Evolutionary conservation across 2,797 vertebrate genomes (phyloP), one percentile per base, ranked within the genome.

Genomic region (Hydrophis major): DNA sequence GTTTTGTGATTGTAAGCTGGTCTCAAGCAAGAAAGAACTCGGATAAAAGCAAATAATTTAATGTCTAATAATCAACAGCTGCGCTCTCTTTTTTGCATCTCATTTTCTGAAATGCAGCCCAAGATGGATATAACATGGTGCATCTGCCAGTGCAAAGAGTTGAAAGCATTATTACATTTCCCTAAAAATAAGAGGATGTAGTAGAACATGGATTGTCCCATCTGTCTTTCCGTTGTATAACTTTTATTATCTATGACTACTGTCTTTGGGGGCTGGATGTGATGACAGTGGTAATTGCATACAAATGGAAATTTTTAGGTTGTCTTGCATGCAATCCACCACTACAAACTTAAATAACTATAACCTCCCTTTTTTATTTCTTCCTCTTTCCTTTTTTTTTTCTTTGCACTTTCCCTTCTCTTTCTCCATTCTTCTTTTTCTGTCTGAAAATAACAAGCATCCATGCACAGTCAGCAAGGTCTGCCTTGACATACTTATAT

Each of bases 41-140:
- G 87, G 91, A 60, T 89, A 78, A 50, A 88, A 92, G 55, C 69
- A 87, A 32, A 88, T 78, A 56, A 89, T 60, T 57, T 60, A 60
- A 42, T 60, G 56, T 59, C 66, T 83, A 37, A 88, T 88, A 63
- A 88, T 66, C 12, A 42, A 50, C 53, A 66, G 13, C 56, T 78
- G 56, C 4, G 4, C 10, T 27, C 1, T 0, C 1, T 0, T 53
- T 50, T 20, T 4, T 74, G 25, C 32, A 27, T 93, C n/a, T 22
- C 13, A 5, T 83, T 28, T 20, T 20, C 2, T 57, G 53, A 89
- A 59, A 8, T 59, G 86, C 90, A 87, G 88, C 5, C 0, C 18
- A 22, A 47, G 47, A 69, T 37, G 6, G 16, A 18, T n/a, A 14
- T 25, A 78, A 5, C 86, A 22, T 59, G 2, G 16, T 90, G 20